Conservation (phyloP, 2,797 vertebrate species). For the Lithobates sylvaticus region DNA sequence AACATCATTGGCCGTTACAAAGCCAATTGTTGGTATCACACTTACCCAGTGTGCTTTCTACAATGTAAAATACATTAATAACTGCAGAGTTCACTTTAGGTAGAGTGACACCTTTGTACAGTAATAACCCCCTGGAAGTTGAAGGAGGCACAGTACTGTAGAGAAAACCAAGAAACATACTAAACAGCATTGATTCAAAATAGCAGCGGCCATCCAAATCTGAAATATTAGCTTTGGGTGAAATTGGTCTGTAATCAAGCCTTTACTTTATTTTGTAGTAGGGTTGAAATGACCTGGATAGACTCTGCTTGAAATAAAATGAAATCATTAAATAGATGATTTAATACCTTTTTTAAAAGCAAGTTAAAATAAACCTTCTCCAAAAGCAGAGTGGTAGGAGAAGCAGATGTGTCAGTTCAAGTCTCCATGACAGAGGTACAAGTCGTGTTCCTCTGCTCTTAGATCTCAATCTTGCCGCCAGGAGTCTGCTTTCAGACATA, state of each 20-base stretch:
- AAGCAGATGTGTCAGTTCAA: not conserved
- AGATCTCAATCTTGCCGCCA: conserved; percentile 11
- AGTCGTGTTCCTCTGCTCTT: conserved; percentile 5
- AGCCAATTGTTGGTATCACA: no score
- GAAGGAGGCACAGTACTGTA: no score
- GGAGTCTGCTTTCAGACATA: conserved; percentile 10
- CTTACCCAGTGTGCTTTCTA: no score
- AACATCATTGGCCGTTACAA: no score
- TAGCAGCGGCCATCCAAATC: not conserved
- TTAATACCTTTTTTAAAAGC: not conserved
- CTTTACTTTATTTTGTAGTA: not conserved
- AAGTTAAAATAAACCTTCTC: not conserved
- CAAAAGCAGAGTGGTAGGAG: not conserved
- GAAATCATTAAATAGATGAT: no score
- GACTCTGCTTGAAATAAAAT: no score
- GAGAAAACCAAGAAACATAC: not conserved
- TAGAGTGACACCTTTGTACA: no score
- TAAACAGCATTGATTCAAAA: not conserved
- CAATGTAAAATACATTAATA: no score
- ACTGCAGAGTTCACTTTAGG: no score
- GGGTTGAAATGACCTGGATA: not conserved
- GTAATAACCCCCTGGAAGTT: no score
- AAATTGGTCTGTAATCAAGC: not conserved
- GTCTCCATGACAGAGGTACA: not conserved
- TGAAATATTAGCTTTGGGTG: not conserved